Conservation (phyloP, 2,888 invertebrate species). For the Pseudanteris insignis region DNA sequence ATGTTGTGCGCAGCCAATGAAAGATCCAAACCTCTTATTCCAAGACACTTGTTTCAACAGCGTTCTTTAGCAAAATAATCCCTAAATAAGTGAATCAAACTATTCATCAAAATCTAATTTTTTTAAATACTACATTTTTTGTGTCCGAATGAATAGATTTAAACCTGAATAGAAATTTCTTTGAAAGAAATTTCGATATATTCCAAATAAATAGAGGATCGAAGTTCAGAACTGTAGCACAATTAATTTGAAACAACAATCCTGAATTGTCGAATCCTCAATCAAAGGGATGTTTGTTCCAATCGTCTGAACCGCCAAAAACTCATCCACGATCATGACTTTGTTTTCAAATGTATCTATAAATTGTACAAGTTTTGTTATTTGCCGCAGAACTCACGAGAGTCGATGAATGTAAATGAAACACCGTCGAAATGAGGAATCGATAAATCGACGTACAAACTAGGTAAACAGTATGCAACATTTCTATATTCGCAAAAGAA, state of each 20-base stretch:
- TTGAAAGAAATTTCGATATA: too few species aligned
- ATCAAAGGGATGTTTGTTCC: constrained; percentile 12
- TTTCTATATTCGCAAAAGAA: constrained; percentile 14
- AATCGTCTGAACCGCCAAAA: constrained; percentile 1
- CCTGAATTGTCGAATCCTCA: constrained; percentile 8
- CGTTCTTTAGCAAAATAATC: too few species aligned
- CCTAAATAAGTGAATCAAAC: too few species aligned
- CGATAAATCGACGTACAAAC: constrained; percentile 14
- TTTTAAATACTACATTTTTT: too few species aligned
- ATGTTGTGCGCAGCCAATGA: too few species aligned
- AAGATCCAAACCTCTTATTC: too few species aligned
- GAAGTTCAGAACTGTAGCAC: too few species aligned
- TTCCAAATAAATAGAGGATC: too few species aligned
- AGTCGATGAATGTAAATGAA: constrained; percentile 35
- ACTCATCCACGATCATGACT: constrained; percentile 33
- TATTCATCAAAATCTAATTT: too few species aligned
- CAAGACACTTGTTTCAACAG: too few species aligned
- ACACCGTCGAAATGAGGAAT: constrained; percentile 23
- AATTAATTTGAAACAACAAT: not conserved
- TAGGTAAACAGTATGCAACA: not conserved
- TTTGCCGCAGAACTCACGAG: constrained; percentile 10
- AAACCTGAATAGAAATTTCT: too few species aligned
- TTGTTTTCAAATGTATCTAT: constrained; percentile 21
- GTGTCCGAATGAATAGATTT: too few species aligned
- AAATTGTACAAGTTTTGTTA: constrained; percentile 25